Percentiles rank a stretch among this genome's conserved stretches.
These are phyloP conservation scores for Platycnemis pennipes DNA, from an alignment of 2,888 invertebrate genomes.

Conservation along the genomic window DNA sequence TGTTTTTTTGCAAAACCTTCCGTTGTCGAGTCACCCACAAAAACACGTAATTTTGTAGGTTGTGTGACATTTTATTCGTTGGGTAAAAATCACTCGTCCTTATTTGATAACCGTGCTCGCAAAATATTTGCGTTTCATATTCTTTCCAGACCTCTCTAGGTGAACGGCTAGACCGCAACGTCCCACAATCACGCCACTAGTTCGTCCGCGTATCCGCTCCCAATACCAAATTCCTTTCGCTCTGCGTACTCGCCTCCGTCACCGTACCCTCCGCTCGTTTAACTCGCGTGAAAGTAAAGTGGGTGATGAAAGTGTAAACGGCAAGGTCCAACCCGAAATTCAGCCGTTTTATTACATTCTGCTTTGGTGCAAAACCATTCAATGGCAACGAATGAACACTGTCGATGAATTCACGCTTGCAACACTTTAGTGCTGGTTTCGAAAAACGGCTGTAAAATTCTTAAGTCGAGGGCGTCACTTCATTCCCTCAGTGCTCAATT, in stretches of 20 bases:
- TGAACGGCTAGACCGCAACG: neutral
- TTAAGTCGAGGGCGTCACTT: neutral
- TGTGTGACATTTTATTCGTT: too few relatives aligned
- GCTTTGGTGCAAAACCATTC: neutral
- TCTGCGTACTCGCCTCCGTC: neutral
- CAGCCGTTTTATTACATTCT: neutral
- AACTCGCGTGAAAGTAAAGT: neutral
- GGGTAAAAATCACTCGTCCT: too few relatives aligned
- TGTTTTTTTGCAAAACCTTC: too few relatives aligned
- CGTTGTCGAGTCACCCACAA: too few relatives aligned
- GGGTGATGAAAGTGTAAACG: neutral
- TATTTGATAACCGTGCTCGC: too few relatives aligned
- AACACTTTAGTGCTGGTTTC: neutral
- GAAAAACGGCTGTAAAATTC: neutral
- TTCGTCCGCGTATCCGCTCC: constrained; percentile 1
- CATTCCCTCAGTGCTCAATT: neutral
- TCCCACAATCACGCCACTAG: neutral
- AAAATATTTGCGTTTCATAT: neutral
- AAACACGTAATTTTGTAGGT: too few relatives aligned
- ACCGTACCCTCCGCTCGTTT: neutral
- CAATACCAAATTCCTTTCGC: constrained; percentile 32
- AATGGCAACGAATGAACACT: neutral
- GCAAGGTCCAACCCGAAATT: constrained; percentile 19
- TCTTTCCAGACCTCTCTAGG: neutral
- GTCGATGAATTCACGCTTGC: neutral